These are phyloP conservation scores for Pluvialis apricaria DNA, from an alignment of 2,113 vertebrate species.

Conservation along the genomic window DNA sequence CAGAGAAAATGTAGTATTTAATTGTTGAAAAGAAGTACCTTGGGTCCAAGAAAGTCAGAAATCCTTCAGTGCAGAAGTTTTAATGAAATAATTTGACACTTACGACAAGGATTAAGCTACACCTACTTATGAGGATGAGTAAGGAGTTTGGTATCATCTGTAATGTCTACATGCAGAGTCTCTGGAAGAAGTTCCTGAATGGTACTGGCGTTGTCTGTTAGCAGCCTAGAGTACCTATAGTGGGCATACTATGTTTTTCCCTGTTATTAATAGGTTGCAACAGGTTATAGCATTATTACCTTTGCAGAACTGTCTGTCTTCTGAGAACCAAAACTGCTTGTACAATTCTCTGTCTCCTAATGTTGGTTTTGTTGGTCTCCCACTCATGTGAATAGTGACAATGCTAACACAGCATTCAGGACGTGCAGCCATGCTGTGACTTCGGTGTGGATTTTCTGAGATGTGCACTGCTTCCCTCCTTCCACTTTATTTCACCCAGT, in stretches of 20 bases:
- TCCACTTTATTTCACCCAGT: neutral
- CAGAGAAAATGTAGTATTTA: neutral
- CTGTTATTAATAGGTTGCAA: neutral
- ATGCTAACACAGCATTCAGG: accelerated
- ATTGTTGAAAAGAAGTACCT: neutral
- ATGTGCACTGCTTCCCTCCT: neutral
- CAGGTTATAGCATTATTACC: neutral
- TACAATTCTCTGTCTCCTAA: neutral
- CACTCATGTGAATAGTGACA: neutral
- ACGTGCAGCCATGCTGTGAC: accelerated
- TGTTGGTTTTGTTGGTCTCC: neutral
- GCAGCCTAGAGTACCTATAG: neutral
- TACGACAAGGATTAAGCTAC: neutral
- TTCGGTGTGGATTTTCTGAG: neutral
- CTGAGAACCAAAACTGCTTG: neutral
- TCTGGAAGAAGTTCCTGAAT: neutral
- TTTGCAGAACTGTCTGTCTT: neutral
- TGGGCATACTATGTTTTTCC: neutral
- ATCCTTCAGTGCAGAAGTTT: neutral
- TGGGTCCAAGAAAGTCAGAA: neutral
- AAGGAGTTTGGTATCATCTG: neutral
- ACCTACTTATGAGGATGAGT: neutral
- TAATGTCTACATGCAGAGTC: neutral
- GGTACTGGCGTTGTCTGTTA: neutral
- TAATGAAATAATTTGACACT: neutral